Base-by-base conservation (phyloP, 2,113 vertebrate genomes). In the Electrona antarctica region DNA sequence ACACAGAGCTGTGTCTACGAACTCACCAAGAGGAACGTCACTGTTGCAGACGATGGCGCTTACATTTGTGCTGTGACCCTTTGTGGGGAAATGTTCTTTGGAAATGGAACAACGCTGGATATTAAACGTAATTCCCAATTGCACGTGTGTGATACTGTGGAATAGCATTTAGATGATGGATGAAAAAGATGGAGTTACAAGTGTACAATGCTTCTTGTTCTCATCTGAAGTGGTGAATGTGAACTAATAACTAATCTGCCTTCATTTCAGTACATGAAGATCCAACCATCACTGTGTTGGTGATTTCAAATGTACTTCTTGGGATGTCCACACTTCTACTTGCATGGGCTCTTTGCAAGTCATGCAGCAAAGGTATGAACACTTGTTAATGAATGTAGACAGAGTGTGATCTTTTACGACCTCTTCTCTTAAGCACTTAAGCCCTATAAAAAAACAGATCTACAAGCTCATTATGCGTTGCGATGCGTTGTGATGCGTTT, bases 61-160 rank as follows among this genome's bases (percentile, higher is more conserved):
- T 77, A 81, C 49, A 64, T 63, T 12, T 77, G 78, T 55, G 73
- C 69, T 64, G 73, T 76, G 64, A 60, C 65, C 12, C 46, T 56
- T 29, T 81, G 78, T 69, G 74, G 74, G 29, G n/a, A 73, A 41
- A 76, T 81, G 48, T 57, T 62, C 41, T 51, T 80, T 67, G 73
- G 63, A 4, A 50, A 64, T 0, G 47, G 15, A 51, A 48, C 55
- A 15, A 15, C 6, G 55, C 7, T 15, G 15, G 15, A 57, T 21
- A 14, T 15, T 15, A 8, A 3, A 7, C n/a, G 55, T 57, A 9
- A 21, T 3, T 0, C 21, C 21, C 4, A 33, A 33, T 33, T 33
- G 2, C 29, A 33, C 29, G 4, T 33, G 2, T n/a, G n/a, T n/a
- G n/a, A n/a, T 33, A 33, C 29, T 33, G n/a, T n/a, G n/a, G 29